Base-by-base conservation (phyloP, 2,113 vertebrate genomes). In the Chlorodrepanis virens region DNA sequence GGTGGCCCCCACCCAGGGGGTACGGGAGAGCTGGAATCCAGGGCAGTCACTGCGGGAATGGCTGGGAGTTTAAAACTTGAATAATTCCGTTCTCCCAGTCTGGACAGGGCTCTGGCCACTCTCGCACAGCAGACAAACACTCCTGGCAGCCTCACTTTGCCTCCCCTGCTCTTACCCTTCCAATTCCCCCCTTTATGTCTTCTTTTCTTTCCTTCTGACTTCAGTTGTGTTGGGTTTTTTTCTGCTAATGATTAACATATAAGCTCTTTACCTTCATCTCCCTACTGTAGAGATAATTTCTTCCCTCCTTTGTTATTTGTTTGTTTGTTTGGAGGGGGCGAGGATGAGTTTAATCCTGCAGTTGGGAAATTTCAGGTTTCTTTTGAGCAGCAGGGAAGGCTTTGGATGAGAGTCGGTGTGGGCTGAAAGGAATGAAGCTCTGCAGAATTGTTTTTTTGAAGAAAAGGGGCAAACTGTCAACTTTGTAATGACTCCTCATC, bases 391-490 rank as follows among this genome's bases (percentile, higher is more conserved):
- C 37, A 70, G 89, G 82, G 91, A 88, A 94, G 76, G 72, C 6
- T 76, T 65, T 3, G 5, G 70, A 44, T 83, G 68, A 47, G 50
- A 74, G 45, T 11, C 1, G 0, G 89, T 57, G 49, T 56, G 74
- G 53, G 68, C 45, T 87, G 87, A 56, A 71, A 81, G 49, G 54
- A 87, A 69, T 1, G 8, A 54, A 84, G 44, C 78, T 54, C 71
- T 45, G 71, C 75, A 17, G 54, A 86, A 69, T 2, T 54, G 11
- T 6, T 37, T 87, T 88, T 74, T 54, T 80, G 37, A 95, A 87
- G 78, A 77, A 77, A 87, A 91, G 95, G 83, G 92, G 54, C 50
- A 77, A 96, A 91, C 90, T 90, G 81, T 97, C 90, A 89, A 90
- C 87, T 95, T 95, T n/a, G 63, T 92, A 92, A 94, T 39, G 71